These are phyloP conservation scores for Eulemur albifrons DNA, from an alignment of 2,797 vertebrate genomes.

Conservation along the genomic window DNA sequence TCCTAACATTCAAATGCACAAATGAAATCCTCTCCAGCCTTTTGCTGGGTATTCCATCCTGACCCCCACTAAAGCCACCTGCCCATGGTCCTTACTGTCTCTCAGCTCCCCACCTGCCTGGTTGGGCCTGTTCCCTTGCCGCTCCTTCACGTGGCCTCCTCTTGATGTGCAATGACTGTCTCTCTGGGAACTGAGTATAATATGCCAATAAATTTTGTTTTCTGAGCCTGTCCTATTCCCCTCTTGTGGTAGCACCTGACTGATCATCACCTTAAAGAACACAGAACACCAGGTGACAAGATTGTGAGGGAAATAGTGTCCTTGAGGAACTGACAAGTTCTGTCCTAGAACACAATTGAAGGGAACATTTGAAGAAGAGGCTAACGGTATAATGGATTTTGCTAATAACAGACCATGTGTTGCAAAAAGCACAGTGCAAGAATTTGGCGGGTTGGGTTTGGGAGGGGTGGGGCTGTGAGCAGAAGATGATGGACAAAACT, in stretches of 20 bases:
- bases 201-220: neutral
- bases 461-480: neutral
- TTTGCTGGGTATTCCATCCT: neutral
- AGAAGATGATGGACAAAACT: neutral
- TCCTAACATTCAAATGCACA: neutral
- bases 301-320: neutral
- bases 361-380: neutral
- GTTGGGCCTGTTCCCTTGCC: neutral
- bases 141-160: neutral
- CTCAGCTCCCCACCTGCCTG: neutral
- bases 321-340: neutral
- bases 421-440: neutral
- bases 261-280: neutral
- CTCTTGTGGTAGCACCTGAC: neutral
- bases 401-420: neutral
- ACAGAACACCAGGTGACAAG: neutral
- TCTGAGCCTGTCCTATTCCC: neutral
- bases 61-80: neutral
- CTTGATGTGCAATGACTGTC: neutral
- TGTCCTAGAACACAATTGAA: neutral
- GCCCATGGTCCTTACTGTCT: neutral
- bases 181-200: neutral
- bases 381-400: neutral
- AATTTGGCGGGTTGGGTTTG: neutral
- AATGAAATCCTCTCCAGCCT: neutral